Evolutionary conservation across 2,113 vertebrate species (phyloP).

Genomic region (Condylura cristata): DNA sequence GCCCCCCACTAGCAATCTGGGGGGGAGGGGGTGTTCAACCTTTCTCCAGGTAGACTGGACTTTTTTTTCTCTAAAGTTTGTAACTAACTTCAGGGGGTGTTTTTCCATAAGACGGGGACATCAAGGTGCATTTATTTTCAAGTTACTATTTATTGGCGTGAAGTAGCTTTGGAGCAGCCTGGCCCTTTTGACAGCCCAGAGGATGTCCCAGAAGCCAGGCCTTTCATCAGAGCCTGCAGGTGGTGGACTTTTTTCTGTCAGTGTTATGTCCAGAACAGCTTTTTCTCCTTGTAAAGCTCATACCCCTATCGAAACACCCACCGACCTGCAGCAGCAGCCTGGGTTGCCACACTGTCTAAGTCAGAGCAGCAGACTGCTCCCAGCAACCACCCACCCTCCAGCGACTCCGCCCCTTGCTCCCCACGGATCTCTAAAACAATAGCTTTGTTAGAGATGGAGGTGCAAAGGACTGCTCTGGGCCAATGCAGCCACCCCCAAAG

Average conservation of each 20-base stretch:
- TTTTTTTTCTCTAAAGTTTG: slow-evolving; percentile 71
- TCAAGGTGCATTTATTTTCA: slow-evolving; percentile 56
- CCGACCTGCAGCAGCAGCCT: neutral
- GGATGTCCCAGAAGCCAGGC: neutral
- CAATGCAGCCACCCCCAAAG: neutral
- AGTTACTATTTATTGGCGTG: slow-evolving; percentile 43
- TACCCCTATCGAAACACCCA: rapidly evolving
- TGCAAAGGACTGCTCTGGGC: neutral
- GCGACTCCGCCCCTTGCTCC: neutral
- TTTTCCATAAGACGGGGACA: slow-evolving; percentile 44
- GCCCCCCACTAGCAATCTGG: slow-evolving; percentile 76
- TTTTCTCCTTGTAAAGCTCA: neutral
- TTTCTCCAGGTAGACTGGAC: slow-evolving; percentile 83
- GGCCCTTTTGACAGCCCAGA: slow-evolving; percentile 67
- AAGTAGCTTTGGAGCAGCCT: slow-evolving; percentile 51
- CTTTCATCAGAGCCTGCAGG: neutral
- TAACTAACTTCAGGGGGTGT: slow-evolving; percentile 54
- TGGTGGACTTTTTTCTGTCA: neutral
- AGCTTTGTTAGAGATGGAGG: rapidly evolving
- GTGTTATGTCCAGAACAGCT: neutral
- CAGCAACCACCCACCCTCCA: too few species aligned
- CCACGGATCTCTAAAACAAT: neutral
- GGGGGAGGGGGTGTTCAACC: slow-evolving; percentile 57
- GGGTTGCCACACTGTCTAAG: too few species aligned
- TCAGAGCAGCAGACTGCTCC: rapidly evolving